These are phyloP conservation scores for Scatophagus argus DNA, from an alignment of 2,113 vertebrate species.

Conservation along the genomic window DNA sequence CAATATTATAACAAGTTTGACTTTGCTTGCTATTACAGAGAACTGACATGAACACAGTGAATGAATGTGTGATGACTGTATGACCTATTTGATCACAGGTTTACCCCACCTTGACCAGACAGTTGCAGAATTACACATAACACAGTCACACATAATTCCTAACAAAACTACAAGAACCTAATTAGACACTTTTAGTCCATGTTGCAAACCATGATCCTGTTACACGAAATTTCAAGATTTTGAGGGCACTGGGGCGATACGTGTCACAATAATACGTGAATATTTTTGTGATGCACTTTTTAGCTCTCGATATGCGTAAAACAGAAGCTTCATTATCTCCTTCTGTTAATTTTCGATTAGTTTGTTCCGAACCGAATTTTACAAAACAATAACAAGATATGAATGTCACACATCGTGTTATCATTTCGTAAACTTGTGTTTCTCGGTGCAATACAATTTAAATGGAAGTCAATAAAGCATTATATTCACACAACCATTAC, in stretches of 20 bases:
- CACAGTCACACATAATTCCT: conserved; percentile 7
- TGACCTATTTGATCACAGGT: conserved; percentile 8
- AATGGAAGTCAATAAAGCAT: background rate
- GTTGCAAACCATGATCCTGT: background rate
- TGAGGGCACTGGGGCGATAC: no score
- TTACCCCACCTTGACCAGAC: conserved; percentile 6
- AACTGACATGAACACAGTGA: background rate
- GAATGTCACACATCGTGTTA: no score
- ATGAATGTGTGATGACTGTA: background rate
- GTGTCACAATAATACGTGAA: background rate
- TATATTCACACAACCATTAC: background rate
- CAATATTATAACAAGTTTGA: background rate
- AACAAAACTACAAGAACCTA: background rate
- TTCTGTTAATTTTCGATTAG: background rate
- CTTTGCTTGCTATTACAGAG: background rate
- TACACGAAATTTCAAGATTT: background rate
- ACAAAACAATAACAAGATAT: no score
- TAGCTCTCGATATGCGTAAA: background rate
- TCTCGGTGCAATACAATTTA: no score
- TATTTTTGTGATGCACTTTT: background rate
- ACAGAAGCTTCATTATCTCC: background rate
- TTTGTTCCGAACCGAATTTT: background rate
- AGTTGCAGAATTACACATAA: conserved; percentile 10
- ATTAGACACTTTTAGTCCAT: background rate
- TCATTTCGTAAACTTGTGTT: no score